These are phyloP conservation scores for Silurus glanis DNA, from an alignment of 2,113 vertebrate species.

Conservation along the genomic window DNA sequence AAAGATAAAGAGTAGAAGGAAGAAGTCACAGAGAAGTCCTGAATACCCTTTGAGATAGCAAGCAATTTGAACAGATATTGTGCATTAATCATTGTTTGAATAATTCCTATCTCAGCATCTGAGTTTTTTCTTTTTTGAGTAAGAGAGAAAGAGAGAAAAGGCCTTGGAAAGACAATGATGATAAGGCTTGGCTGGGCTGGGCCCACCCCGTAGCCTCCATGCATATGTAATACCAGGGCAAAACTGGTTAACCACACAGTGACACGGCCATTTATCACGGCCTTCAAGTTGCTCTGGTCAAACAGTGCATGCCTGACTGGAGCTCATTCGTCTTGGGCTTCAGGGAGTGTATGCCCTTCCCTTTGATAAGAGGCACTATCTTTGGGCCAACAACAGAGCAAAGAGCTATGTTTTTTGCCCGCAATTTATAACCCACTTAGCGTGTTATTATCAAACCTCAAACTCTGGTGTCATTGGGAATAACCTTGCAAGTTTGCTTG, in stretches of 20 bases:
- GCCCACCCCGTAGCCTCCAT: constrained; percentile 40
- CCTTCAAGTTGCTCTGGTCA: constrained; percentile 51
- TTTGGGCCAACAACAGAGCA: constrained; percentile 32
- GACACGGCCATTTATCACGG: constrained; percentile 48
- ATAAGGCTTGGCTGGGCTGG: background rate
- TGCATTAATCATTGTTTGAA: constrained; percentile 29
- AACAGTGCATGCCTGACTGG: constrained; percentile 54
- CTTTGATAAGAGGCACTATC: constrained; percentile 50
- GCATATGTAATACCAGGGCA: constrained; percentile 51
- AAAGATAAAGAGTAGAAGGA: constrained; percentile 7
- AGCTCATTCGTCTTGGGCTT: constrained; percentile 51
- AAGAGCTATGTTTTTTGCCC: constrained; percentile 8
- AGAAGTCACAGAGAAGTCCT: background rate
- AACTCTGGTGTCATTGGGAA: constrained; percentile 25
- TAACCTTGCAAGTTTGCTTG: constrained; percentile 40
- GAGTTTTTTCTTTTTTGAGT: background rate
- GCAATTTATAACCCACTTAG: constrained; percentile 40
- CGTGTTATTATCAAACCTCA: constrained; percentile 38
- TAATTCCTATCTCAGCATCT: background rate
- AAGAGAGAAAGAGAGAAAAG: background rate
- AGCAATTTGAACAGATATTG: background rate
- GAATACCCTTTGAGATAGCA: constrained; percentile 14
- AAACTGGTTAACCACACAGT: constrained; percentile 49
- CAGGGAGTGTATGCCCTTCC: constrained; percentile 31
- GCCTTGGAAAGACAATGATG: constrained; percentile 25